Conservation (phyloP, 1,140 invertebrate genomes). For the Fopius arisanus region DNA sequence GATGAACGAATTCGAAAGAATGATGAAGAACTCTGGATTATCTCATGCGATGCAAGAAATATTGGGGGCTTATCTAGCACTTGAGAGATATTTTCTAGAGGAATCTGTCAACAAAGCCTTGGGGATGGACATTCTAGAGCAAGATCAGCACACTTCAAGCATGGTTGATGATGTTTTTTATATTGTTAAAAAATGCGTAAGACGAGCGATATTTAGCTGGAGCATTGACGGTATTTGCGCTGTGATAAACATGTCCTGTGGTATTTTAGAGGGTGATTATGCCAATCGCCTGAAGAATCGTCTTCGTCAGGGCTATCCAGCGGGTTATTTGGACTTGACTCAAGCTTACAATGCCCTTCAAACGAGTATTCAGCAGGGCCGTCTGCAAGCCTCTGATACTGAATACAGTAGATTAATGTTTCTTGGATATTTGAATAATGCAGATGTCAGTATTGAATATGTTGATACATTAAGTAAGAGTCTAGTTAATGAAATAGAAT, state of each 20-base stretch:
- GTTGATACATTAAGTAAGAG: conserved; percentile 80
- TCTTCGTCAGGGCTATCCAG: conserved; percentile 85
- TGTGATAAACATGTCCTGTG: conserved; percentile 93
- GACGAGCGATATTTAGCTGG: conserved; percentile 86
- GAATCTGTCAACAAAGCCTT: conserved; percentile 96
- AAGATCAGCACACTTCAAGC: conserved; percentile 82
- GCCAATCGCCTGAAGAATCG: conserved; percentile 78
- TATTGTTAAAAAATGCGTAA: conserved; percentile 95
- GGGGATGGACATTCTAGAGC: conserved; percentile 80
- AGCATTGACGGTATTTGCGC: conserved; percentile 96
- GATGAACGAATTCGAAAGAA: conserved; percentile 71
- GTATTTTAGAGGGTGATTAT: conserved; percentile 88
- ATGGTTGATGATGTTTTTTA: conserved; percentile 99
- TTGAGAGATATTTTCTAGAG: conserved; percentile 96
- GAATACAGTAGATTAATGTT: conserved; percentile 78
- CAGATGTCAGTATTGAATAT: conserved; percentile 91
- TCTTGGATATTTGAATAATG: conserved; percentile 91
- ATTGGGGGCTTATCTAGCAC: conserved; percentile 86
- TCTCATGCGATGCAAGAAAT: conserved; percentile 89
- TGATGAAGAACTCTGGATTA: conserved; percentile 80
- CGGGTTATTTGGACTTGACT: conserved; percentile 83
- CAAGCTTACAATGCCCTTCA: conserved; percentile 84
- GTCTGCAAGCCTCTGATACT: conserved; percentile 80
- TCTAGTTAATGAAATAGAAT: conserved; percentile 75
- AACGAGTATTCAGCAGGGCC: conserved; percentile 82